Evolutionary conservation across 2,888 invertebrate genomes (phyloP).

Genomic region (Odontothrips loti): DNA sequence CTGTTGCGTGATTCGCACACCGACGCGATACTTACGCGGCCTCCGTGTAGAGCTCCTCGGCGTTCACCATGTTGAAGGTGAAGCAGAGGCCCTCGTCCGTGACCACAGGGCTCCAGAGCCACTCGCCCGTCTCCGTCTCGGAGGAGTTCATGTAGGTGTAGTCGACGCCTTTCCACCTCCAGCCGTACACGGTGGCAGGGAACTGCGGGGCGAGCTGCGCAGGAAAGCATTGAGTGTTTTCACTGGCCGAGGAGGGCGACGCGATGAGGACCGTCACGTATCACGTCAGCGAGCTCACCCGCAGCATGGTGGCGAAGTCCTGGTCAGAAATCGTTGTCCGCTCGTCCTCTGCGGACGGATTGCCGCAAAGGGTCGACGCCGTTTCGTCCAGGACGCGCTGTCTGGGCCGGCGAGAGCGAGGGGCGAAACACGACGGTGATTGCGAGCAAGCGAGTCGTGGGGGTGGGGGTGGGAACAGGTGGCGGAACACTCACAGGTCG

Average conservation of each 20-base stretch:
- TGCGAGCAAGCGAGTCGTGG: not conserved
- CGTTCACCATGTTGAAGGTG: conserved; percentile 62
- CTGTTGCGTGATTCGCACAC: not conserved
- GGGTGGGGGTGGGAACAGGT: conserved; percentile 53
- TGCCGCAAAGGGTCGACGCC: no score
- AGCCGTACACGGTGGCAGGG: not conserved
- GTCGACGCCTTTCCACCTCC: not conserved
- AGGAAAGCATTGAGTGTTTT: not conserved
- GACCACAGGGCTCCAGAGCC: conserved; percentile 59
- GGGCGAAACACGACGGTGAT: not conserved
- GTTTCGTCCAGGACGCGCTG: no score
- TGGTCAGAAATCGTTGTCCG: no score
- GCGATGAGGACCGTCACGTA: not conserved
- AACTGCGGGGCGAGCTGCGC: not conserved
- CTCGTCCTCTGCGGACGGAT: no score
- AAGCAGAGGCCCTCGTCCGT: conserved; percentile 70
- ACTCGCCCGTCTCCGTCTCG: conserved; percentile 49
- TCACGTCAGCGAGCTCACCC: not conserved
- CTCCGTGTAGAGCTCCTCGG: conserved; percentile 56
- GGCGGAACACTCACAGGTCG: conserved; percentile 44
- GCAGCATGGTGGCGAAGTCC: no score
- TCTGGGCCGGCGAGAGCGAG: not conserved
- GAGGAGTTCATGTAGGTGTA: not conserved
- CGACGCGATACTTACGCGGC: conserved; percentile 51
- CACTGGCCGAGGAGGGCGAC: conserved; percentile 48